These are phyloP conservation scores for Macrosiphum euphorbiae DNA, from an alignment of 2,888 invertebrate genomes.

Conservation along the genomic window DNA sequence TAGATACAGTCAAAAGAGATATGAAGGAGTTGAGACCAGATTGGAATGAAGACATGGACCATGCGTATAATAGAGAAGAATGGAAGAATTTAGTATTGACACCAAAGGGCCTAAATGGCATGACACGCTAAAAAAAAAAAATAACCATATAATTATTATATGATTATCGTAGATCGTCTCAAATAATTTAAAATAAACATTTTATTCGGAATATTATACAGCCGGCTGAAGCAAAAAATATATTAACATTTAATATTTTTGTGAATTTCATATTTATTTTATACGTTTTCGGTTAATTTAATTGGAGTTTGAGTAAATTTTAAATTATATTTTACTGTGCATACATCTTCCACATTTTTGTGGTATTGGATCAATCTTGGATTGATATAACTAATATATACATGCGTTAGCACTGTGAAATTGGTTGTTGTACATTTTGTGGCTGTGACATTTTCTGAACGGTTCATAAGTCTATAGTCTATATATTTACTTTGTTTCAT, in stretches of 20 bases:
- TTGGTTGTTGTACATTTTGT: not conserved
- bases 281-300: not conserved
- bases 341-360: not conserved
- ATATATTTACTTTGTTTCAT: too few relatives aligned
- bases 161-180: not conserved
- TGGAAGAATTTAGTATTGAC: too few relatives aligned
- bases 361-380: not conserved
- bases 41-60: too few relatives aligned
- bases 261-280: not conserved
- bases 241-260: not conserved
- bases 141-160: too few relatives aligned
- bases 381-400: not conserved
- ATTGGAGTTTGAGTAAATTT: not conserved
- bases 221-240: not conserved
- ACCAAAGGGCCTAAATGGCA: too few relatives aligned
- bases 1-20: too few relatives aligned
- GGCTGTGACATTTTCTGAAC: too few relatives aligned
- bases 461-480: too few relatives aligned
- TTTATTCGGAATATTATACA: not conserved
- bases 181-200: not conserved
- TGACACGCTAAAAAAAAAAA: too few relatives aligned
- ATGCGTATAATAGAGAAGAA: too few relatives aligned
- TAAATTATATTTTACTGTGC: not conserved
- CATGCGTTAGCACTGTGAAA: not conserved
- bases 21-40: too few relatives aligned